phyloP scores from a whole-genome alignment of 2,797 vertebrate genomes.

The Tangara arthus region DNA sequence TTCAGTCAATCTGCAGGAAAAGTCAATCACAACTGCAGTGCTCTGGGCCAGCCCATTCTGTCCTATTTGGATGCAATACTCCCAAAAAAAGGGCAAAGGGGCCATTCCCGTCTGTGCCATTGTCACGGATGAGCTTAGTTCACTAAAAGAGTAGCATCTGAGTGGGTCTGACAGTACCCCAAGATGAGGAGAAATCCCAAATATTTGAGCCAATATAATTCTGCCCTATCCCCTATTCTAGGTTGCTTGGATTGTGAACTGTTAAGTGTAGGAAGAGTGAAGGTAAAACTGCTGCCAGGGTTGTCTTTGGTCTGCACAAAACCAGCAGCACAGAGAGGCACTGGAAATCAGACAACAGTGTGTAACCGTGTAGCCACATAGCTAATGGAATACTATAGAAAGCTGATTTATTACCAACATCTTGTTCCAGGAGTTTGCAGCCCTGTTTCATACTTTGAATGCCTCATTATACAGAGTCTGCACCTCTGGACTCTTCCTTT shows the following conservation, averaged over 20 bases:
- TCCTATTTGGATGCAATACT: not conserved
- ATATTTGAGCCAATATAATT: not conserved
- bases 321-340: not conserved
- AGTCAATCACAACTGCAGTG: not conserved
- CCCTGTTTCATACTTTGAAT: not conserved
- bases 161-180: not conserved
- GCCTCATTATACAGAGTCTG: not conserved
- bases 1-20: not conserved
- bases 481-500: conserved; percentile 36
- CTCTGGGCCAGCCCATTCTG: not conserved
- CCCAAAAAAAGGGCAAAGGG: not conserved
- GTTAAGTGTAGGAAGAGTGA: not conserved
- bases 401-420: conserved; percentile 36
- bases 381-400: not conserved
- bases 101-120: not conserved
- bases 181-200: not conserved
- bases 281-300: not conserved
- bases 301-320: conserved; percentile 47
- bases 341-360: not conserved
- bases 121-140: not conserved
- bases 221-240: not conserved
- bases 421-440: not conserved
- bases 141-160: accelerated
- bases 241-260: not conserved
- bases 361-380: not conserved